Percentiles rank a stretch among this genome's conserved stretches.
phyloP scores from a whole-genome alignment of 2,888 invertebrate genomes.

The Tortrix viridana region DNA sequence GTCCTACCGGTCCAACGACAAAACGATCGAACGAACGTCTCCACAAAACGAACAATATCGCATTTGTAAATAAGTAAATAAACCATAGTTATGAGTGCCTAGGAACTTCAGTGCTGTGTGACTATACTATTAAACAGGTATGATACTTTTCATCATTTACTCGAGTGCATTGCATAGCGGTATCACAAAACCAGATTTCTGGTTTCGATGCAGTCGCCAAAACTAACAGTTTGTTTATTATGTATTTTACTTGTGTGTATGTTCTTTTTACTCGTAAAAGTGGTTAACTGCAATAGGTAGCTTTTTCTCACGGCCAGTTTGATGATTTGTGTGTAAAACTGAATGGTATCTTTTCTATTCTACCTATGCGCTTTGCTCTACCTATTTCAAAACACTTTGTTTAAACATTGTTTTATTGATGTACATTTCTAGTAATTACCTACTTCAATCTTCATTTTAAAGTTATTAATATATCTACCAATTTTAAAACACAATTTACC shows the following conservation, averaged over 20 bases:
- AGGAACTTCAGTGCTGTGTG: conserved; percentile 40
- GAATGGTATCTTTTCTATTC: no score
- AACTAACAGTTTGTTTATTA: conserved; percentile 58
- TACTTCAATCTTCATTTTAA: no score
- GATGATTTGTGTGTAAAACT: no score
- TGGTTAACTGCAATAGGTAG: not conserved
- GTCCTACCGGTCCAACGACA: conserved; percentile 72
- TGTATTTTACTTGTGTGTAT: conserved; percentile 52
- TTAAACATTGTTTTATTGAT: no score
- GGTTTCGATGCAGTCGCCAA: conserved; percentile 48
- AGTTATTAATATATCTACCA: no score
- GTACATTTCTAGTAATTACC: no score
- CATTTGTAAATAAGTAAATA: conserved; percentile 48
- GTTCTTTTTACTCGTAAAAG: not conserved
- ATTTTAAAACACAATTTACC: no score
- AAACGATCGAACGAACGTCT: conserved; percentile 80
- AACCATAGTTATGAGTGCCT: conserved; percentile 43
- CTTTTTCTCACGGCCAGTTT: not conserved
- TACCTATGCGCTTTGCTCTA: no score
- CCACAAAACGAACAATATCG: conserved; percentile 59
- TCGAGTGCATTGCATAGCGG: conserved; percentile 72
- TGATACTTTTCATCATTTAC: conserved; percentile 27
- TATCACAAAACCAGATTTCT: conserved; percentile 69
- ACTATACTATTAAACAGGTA: conserved; percentile 42
- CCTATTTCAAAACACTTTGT: no score